phyloP scores from a whole-genome alignment of 1,140 invertebrate species.

The Pachyrhynchus sulphureomaculatus region DNA sequence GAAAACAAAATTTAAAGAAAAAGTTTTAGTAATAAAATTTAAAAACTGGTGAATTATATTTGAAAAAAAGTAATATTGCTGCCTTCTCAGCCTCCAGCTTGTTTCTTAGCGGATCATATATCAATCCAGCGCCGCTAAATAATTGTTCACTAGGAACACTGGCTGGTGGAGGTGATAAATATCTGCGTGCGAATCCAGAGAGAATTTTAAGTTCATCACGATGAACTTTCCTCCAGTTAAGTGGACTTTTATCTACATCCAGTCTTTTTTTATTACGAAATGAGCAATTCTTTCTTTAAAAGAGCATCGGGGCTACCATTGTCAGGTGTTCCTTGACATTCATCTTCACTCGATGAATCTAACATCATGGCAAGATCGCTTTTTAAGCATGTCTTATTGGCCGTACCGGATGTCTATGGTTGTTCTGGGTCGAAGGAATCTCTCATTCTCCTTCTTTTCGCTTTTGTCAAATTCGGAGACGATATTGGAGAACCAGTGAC shows the following conservation, averaged over 20 bases:
- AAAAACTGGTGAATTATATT: no score
- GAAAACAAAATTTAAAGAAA: no score
- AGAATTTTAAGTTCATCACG: not conserved
- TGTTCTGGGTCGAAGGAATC: not conserved
- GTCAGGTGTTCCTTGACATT: constrained; percentile 22
- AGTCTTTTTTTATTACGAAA: not conserved
- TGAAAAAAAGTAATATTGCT: constrained; percentile 42
- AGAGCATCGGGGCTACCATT: not conserved
- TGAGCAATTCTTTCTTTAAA: no score
- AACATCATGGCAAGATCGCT: constrained; percentile 14
- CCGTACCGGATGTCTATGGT: constrained; percentile 11
- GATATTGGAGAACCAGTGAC: constrained; percentile 11
- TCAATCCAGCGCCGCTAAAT: not conserved
- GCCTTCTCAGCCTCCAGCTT: constrained; percentile 42
- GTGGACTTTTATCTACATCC: not conserved
- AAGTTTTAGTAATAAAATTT: no score
- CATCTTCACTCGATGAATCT: constrained; percentile 32
- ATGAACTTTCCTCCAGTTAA: not conserved
- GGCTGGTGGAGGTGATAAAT: not conserved
- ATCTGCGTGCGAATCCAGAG: not conserved
- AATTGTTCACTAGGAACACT: not conserved
- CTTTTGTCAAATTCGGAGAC: not conserved
- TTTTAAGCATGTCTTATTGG: constrained; percentile 28
- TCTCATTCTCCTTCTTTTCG: not conserved
- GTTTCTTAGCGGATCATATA: constrained; percentile 34